Percentiles rank a stretch among this genome's conserved stretches.
Conservation (phyloP, 2,113 vertebrate genomes). For the Hymenochirus boettgeri region DNA sequence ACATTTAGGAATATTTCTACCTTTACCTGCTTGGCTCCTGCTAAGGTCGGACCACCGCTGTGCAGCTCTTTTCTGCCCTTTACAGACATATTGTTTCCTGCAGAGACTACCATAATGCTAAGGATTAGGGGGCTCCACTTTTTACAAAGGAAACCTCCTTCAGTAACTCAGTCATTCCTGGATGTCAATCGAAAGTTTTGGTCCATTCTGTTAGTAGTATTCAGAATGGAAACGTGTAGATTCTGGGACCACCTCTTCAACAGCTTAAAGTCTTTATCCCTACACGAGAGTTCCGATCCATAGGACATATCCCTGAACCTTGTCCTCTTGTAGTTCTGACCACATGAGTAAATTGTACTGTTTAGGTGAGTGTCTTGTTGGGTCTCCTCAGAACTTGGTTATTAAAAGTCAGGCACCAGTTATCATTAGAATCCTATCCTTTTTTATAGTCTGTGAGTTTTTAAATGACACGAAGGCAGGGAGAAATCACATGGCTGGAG, state of each 20-base stretch:
- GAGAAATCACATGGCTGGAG: not conserved
- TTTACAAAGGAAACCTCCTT: conserved; percentile 41
- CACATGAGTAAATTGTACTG: no score
- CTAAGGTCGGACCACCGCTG: no score
- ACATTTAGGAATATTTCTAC: not conserved
- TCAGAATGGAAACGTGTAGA: conserved; percentile 42
- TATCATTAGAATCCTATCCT: not conserved
- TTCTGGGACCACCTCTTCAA: not conserved
- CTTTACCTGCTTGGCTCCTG: not conserved
- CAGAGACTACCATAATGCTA: not conserved
- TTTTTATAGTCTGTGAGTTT: not conserved
- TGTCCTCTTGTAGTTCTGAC: no score
- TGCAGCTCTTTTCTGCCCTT: no score
- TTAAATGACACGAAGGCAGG: not conserved
- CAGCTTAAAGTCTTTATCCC: not conserved
- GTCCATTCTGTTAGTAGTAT: not conserved
- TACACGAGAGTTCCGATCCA: fast-evolving
- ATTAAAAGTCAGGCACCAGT: no score
- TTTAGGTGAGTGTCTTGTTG: no score
- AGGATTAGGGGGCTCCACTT: conserved; percentile 2
- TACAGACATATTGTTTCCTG: not conserved
- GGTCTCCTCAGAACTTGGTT: no score
- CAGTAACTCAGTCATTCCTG: conserved; percentile 35
- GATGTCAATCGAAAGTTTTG: not conserved
- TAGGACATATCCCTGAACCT: fast-evolving